These are phyloP conservation scores for Theocolax elegans DNA, from an alignment of 1,140 invertebrate genomes.

Conservation along the genomic window DNA sequence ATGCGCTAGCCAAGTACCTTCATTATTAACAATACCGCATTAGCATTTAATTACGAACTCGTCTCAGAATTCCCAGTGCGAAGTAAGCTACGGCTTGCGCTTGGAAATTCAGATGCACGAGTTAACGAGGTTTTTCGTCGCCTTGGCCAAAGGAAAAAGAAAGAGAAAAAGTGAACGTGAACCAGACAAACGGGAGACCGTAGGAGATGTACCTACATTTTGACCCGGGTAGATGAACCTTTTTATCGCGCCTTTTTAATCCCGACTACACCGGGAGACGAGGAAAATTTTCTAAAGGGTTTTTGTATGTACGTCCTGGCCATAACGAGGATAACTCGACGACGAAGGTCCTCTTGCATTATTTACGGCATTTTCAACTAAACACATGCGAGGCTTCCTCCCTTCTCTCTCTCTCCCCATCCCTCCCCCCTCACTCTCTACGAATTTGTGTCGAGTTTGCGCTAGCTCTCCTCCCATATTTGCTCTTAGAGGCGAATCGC, in stretches of 20 bases:
- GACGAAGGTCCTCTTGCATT: conserved; percentile 10
- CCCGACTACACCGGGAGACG: neutral
- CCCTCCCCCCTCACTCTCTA: too few relatives aligned
- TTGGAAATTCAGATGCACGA: too few relatives aligned
- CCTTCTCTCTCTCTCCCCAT: too few relatives aligned
- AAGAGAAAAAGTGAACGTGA: too few relatives aligned
- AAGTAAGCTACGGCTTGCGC: too few relatives aligned
- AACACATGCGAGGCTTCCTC: neutral
- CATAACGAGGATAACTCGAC: conserved; percentile 4
- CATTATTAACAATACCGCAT: too few relatives aligned
- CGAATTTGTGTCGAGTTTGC: conserved; percentile 3
- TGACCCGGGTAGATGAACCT: neutral
- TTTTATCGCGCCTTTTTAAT: conserved; percentile 4
- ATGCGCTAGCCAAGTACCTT: too few relatives aligned
- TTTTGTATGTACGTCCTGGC: neutral
- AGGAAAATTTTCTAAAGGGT: neutral
- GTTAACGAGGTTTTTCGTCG: too few relatives aligned
- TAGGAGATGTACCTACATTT: neutral
- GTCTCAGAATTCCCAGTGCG: too few relatives aligned
- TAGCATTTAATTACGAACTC: too few relatives aligned
- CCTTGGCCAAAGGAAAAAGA: too few relatives aligned
- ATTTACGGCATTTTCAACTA: conserved; percentile 23
- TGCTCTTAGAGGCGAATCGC: neutral
- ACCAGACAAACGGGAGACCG: too few relatives aligned
- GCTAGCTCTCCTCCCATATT: neutral